phyloP scores from a whole-genome alignment of 2,113 vertebrate genomes.

The Strigops habroptila region DNA sequence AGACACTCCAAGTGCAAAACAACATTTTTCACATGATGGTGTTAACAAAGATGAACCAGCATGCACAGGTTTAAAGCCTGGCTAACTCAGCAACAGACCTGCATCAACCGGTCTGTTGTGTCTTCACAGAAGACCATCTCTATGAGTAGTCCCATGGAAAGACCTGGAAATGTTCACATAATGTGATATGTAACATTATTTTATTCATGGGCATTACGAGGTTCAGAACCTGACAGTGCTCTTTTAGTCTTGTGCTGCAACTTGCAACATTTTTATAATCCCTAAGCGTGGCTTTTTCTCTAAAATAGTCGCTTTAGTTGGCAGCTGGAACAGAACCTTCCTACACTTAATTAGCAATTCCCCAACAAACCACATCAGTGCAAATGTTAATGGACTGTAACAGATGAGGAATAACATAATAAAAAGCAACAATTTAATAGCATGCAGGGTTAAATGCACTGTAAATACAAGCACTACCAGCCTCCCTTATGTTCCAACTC shows the following conservation, averaged over 20 bases:
- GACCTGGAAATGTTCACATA: fast-evolving
- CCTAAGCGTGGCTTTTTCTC: not conserved
- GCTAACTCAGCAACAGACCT: not conserved
- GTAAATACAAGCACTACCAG: not conserved
- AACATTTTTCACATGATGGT: fast-evolving
- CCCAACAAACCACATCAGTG: not conserved
- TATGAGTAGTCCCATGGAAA: not conserved
- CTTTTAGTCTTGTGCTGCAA: not conserved
- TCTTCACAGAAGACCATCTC: not conserved
- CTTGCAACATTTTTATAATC: not conserved
- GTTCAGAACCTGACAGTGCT: not conserved
- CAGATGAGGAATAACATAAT: not conserved
- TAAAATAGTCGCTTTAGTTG: not conserved
- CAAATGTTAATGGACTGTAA: not conserved
- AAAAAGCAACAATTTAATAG: not conserved
- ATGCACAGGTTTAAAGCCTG: not conserved
- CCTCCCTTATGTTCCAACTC: not conserved
- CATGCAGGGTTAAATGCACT: not conserved
- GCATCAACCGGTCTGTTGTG: fast-evolving
- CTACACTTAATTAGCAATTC: not conserved
- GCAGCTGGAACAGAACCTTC: not conserved
- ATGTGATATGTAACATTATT: not conserved
- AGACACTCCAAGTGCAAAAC: not conserved
- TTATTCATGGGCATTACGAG: fast-evolving
- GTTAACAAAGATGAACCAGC: fast-evolving